Percentiles rank a stretch among this genome's conserved stretches.
Evolutionary conservation across 2,113 vertebrate species (phyloP).

Genomic region (Ardeotis arabs): DNA sequence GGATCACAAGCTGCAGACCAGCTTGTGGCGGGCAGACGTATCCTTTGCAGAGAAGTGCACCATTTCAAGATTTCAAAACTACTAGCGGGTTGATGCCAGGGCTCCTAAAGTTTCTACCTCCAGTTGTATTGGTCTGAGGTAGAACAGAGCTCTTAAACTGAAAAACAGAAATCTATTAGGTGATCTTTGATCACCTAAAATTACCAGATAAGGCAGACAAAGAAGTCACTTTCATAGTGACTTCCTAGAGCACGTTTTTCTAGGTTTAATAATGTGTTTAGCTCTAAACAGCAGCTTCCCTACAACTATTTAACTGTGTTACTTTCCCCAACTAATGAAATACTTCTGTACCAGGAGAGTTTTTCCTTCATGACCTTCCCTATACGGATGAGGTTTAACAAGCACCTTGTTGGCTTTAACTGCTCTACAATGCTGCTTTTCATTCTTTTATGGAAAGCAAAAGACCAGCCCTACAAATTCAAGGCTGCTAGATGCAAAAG

Average conservation of each 20-base stretch:
- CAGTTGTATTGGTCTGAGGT: not conserved
- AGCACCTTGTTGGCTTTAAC: not conserved
- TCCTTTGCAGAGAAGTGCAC: not conserved
- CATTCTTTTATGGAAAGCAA: not conserved
- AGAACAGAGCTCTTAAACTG: not conserved
- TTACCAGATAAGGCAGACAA: not conserved
- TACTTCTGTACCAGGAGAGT: not conserved
- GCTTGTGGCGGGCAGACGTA: not conserved
- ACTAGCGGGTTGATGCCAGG: not conserved
- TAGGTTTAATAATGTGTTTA: not conserved
- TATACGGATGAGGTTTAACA: not conserved
- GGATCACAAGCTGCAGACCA: not conserved
- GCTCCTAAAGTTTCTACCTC: not conserved
- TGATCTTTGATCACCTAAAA: not conserved
- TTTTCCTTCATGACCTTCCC: not conserved
- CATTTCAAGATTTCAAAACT: not conserved
- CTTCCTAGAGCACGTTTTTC: not conserved
- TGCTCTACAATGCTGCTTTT: not conserved
- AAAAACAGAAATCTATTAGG: not conserved
- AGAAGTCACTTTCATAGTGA: not conserved
- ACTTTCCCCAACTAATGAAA: not conserved
- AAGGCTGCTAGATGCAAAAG: not conserved
- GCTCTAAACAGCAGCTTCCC: not conserved
- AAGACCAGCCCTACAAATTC: not conserved
- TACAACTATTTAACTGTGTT: not conserved